These are phyloP conservation scores for Tadarida brasiliensis DNA, from an alignment of 2,797 vertebrate species.

Conservation along the genomic window DNA sequence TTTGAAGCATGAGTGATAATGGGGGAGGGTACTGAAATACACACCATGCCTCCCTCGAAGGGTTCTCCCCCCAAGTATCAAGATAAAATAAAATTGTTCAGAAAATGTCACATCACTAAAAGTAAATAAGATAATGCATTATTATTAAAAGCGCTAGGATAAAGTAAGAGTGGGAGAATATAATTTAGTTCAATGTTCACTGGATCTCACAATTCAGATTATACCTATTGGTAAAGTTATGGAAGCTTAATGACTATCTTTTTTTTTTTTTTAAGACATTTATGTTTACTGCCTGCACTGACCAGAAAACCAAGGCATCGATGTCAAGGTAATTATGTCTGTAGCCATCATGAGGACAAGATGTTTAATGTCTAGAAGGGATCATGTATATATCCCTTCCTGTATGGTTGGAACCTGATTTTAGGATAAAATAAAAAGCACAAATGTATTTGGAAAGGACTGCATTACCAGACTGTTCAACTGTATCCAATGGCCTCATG, in stretches of 20 bases:
- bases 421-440: conserved; percentile 2
- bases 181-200: neutral
- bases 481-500: neutral
- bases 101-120: neutral
- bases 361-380: neutral
- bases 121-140: neutral
- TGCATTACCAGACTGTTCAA: neutral
- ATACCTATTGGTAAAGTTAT: neutral
- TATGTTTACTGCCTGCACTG: neutral
- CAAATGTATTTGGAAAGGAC: neutral
- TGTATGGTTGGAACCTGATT: neutral
- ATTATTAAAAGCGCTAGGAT: neutral
- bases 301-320: neutral
- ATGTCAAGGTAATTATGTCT: neutral
- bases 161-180: neutral
- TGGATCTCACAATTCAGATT: neutral
- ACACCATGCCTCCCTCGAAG: neutral
- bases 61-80: neutral
- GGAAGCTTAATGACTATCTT: neutral
- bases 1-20: neutral
- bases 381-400: neutral
- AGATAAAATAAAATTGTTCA: neutral
- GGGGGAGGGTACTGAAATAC: neutral
- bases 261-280: conserved; percentile 9
- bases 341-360: neutral